Conservation (phyloP, 1,140 invertebrate species). For the Sesamia nonagrioides region DNA sequence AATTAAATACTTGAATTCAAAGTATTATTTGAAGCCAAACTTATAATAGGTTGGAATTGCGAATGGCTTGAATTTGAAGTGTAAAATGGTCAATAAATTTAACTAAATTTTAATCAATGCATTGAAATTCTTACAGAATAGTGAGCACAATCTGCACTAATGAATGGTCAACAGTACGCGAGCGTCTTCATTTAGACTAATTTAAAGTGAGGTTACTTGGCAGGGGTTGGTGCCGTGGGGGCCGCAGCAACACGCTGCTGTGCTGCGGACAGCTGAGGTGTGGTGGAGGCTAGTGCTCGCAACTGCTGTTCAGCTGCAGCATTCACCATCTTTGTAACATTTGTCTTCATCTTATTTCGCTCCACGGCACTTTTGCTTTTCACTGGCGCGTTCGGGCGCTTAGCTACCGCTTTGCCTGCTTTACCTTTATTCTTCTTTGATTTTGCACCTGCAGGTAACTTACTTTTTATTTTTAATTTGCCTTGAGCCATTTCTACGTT, state of each 20-base stretch:
- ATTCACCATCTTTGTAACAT: conserved; percentile 83
- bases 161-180: background rate
- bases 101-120: too few relatives aligned
- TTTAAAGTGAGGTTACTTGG: conserved; percentile 46
- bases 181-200: background rate
- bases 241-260: conserved; percentile 75
- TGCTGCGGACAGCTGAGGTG: conserved; percentile 74
- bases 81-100: too few relatives aligned
- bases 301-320: conserved; percentile 80
- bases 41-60: too few relatives aligned
- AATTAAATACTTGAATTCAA: too few relatives aligned
- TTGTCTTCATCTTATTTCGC: conserved; percentile 79
- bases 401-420: conserved; percentile 79
- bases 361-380: conserved; percentile 73
- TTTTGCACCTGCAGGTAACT: conserved; percentile 76
- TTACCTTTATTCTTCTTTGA: conserved; percentile 78
- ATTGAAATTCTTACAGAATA: too few relatives aligned
- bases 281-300: conserved; percentile 72
- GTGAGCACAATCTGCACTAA: background rate
- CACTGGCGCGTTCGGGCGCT: conserved; percentile 77
- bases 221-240: conserved; percentile 74
- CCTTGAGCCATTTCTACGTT: conserved; percentile 78
- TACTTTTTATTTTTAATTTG: conserved; percentile 83
- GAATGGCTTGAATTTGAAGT: too few relatives aligned
- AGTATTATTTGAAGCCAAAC: too few relatives aligned